phyloP scores from a whole-genome alignment of 2,888 invertebrate genomes.

The Ophion costatus region DNA sequence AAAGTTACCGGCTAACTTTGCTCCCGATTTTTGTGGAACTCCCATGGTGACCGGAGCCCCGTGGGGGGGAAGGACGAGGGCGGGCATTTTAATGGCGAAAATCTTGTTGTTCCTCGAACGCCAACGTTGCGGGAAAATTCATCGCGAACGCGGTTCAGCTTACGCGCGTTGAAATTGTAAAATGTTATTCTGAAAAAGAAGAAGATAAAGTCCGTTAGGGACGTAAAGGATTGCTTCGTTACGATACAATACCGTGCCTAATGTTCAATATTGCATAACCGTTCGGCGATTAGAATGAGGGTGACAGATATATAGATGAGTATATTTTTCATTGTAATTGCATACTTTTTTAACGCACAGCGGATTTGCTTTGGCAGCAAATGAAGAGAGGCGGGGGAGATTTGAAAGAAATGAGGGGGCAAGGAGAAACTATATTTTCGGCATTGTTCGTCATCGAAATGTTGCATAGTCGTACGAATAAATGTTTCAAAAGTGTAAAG shows the following conservation, averaged over 20 bases:
- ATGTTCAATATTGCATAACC: conserved; percentile 46
- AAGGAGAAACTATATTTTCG: conserved; percentile 50
- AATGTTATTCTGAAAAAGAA: background rate
- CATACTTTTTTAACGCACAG: conserved; percentile 71
- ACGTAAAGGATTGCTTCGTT: conserved; percentile 45
- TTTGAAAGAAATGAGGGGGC: background rate
- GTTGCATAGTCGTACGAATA: conserved; percentile 58
- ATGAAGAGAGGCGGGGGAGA: background rate
- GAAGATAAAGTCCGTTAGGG: conserved; percentile 30
- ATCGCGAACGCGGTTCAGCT: conserved; percentile 44
- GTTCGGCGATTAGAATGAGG: conserved; percentile 35
- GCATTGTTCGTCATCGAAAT: conserved; percentile 51
- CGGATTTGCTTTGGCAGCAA: conserved; percentile 25
- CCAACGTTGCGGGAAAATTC: conserved; percentile 33
- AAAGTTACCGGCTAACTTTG: conserved; percentile 45
- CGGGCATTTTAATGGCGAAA: background rate
- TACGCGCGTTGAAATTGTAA: conserved; percentile 12
- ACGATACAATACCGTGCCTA: conserved; percentile 24
- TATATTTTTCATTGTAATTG: conserved; percentile 68
- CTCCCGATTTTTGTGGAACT: background rate
- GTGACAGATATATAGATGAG: conserved; percentile 34
- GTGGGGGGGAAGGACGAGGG: no score
- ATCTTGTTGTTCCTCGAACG: background rate
- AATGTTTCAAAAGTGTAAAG: conserved; percentile 42
- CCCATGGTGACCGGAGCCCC: background rate